Percentiles rank a stretch among this genome's conserved stretches.
phyloP scores from a whole-genome alignment of 2,113 vertebrate species.

The Ellobius talpinus region DNA sequence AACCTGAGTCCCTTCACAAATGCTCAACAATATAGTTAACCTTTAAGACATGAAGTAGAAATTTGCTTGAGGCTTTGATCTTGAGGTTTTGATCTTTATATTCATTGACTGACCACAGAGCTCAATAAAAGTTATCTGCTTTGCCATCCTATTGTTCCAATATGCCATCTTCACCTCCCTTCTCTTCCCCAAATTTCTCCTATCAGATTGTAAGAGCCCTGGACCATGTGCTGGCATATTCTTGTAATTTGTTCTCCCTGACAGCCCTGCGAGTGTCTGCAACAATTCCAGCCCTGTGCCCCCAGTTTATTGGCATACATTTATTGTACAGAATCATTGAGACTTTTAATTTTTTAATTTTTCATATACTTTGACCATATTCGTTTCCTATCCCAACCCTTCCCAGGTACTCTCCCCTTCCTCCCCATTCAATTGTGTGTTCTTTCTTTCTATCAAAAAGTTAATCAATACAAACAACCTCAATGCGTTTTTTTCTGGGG shows the following conservation, averaged over 20 bases:
- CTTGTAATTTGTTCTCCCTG: not conserved
- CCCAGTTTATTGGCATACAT: not conserved
- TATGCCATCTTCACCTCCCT: not conserved
- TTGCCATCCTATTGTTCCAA: not conserved
- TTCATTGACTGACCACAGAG: not conserved
- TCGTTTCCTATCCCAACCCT: not conserved
- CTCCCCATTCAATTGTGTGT: not conserved
- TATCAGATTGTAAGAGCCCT: not conserved
- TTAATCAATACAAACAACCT: not conserved
- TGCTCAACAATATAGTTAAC: not conserved
- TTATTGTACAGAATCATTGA: not conserved
- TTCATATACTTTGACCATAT: not conserved
- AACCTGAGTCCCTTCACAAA: not conserved
- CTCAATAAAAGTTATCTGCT: not conserved
- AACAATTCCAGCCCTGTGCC: not conserved
- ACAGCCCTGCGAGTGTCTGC: not conserved
- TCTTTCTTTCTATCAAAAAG: not conserved
- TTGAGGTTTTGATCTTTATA: not conserved
- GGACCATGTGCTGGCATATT: not conserved
- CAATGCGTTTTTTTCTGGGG: not conserved
- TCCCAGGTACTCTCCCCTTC: not conserved
- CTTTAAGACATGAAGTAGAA: not conserved
- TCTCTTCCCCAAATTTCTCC: not conserved
- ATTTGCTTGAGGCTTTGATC: too few species aligned
- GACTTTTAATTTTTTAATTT: not conserved